Conservation (phyloP, 2,113 vertebrate genomes). For the Malurus elegans region DNA sequence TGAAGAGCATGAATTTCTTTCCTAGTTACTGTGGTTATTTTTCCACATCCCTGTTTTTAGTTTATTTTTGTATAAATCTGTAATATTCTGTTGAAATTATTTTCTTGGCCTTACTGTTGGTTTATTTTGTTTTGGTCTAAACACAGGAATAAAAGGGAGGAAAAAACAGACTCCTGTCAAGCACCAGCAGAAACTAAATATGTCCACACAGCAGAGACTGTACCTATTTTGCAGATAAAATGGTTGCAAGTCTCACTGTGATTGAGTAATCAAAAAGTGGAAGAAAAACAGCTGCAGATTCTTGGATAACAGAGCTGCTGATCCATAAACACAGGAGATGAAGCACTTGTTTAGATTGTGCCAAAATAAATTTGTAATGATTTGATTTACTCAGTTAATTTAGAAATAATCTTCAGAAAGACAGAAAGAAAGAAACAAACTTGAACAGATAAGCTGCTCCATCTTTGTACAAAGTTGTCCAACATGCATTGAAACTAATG, state of each 20-base stretch:
- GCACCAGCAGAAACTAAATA: background rate
- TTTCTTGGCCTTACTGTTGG: background rate
- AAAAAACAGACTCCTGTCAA: background rate
- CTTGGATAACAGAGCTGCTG: background rate
- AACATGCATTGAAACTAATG: background rate
- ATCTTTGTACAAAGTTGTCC: background rate
- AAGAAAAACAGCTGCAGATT: constrained; percentile 28
- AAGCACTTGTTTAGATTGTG: background rate
- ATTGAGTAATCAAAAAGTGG: background rate
- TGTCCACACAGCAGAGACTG: background rate
- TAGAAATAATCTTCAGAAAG: constrained; percentile 22
- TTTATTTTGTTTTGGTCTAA: background rate
- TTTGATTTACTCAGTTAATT: constrained; percentile 20
- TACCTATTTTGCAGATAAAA: background rate
- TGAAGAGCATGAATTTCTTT: background rate
- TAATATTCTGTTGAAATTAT: background rate
- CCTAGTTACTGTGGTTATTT: background rate
- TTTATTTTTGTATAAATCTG: background rate
- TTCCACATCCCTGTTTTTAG: background rate
- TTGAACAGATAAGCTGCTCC: background rate
- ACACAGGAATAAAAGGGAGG: background rate
- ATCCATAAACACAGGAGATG: constrained; percentile 5
- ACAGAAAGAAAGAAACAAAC: background rate
- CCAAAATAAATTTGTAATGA: background rate
- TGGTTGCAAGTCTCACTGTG: background rate